phyloP scores from a whole-genome alignment of 2,797 vertebrate species.

The Poeciliopsis infans region DNA sequence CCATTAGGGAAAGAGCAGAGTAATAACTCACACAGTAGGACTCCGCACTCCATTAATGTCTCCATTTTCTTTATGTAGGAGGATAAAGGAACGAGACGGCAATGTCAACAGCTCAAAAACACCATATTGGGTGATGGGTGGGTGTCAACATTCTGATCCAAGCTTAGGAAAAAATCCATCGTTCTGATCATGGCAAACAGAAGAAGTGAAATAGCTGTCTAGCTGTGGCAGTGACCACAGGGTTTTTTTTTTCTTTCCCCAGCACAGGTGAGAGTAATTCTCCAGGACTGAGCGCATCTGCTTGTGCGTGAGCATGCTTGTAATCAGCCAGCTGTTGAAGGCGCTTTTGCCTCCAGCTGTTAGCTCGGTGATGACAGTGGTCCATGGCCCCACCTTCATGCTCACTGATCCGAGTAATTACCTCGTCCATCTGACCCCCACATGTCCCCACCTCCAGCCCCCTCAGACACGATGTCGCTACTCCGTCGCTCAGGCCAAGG shows the following conservation, averaged over 20 bases:
- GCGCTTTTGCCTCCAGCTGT: constrained; percentile 74
- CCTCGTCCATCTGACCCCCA: constrained; percentile 70
- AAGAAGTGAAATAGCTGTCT: constrained; percentile 11
- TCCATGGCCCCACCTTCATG: constrained; percentile 77
- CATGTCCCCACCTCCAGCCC: not conserved
- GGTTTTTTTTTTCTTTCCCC: constrained; percentile 20
- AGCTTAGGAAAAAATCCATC: constrained; percentile 22
- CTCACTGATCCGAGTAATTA: constrained; percentile 82
- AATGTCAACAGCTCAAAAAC: constrained; percentile 70
- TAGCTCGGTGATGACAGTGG: constrained; percentile 75
- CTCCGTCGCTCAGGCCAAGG: constrained; percentile 42
- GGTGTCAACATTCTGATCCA: constrained; percentile 49
- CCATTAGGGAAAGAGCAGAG: constrained; percentile 86
- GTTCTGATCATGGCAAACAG: constrained; percentile 25
- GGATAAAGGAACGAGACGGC: constrained; percentile 61
- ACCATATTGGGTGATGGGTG: constrained; percentile 22
- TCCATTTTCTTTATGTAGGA: constrained; percentile 80
- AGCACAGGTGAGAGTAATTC: constrained; percentile 55
- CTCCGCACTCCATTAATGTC: constrained; percentile 88
- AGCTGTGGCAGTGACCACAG: constrained; percentile 26
- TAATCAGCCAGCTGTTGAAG: constrained; percentile 81
- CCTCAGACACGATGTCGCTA: constrained; percentile 43
- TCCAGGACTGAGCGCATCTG: constrained; percentile 30
- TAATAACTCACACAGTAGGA: constrained; percentile 81
- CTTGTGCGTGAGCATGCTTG: constrained; percentile 42